phyloP scores from a whole-genome alignment of 2,888 invertebrate genomes.

The Rhabditoides inermis region DNA sequence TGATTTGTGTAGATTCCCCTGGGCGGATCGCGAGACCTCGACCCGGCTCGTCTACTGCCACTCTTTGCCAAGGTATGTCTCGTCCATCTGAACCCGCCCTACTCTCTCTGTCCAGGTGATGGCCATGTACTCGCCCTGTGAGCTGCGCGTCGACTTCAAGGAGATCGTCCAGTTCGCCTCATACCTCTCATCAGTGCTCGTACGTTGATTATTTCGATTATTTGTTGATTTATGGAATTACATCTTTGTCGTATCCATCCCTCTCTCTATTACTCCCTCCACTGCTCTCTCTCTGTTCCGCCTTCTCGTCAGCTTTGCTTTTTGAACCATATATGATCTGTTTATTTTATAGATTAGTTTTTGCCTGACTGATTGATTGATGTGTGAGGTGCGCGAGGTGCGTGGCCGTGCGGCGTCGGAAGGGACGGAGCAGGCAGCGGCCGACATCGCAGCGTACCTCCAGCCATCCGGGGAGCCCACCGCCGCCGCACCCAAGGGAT shows the following conservation, averaged over 20 bases:
- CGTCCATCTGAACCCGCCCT: background rate
- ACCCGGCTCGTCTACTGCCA: constrained; percentile 92
- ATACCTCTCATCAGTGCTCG: too few species aligned
- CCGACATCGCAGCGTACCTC: constrained; percentile 88
- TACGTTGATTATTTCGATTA: too few species aligned
- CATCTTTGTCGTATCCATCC: too few species aligned
- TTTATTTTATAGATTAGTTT: too few species aligned
- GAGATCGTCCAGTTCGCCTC: constrained; percentile 68
- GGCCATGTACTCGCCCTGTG: constrained; percentile 54
- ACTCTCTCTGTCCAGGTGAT: constrained; percentile 31
- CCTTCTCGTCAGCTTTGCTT: background rate
- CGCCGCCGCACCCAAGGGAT: constrained; percentile 32
- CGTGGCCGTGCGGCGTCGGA: constrained; percentile 84
- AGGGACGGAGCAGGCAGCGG: constrained; percentile 80
- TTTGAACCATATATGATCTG: too few species aligned
- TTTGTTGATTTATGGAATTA: too few species aligned
- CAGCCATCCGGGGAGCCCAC: constrained; percentile 62
- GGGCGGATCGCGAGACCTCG: constrained; percentile 62
- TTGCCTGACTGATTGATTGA: too few species aligned
- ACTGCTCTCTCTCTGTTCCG: background rate
- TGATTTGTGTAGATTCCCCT: constrained; percentile 58
- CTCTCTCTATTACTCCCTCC: too few species aligned
- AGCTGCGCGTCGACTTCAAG: constrained; percentile 94
- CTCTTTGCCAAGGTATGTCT: constrained; percentile 64
- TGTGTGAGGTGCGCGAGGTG: too few species aligned